Evolutionary conservation across 2,888 invertebrate species (phyloP).

Genomic region (Hymenopus coronatus): DNA sequence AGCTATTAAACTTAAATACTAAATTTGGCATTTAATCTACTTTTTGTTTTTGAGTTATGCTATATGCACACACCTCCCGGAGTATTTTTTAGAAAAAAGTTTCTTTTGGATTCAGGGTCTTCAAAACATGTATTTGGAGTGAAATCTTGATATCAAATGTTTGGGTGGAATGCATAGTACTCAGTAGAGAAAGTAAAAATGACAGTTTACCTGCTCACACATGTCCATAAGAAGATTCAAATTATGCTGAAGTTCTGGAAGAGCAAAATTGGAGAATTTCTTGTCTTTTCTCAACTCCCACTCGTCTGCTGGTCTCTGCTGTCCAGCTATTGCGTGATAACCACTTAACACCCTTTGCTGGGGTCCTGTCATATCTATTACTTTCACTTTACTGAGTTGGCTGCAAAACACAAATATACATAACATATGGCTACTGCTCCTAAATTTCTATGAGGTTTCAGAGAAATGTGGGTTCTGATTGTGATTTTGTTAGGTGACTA

Average conservation of each 20-base stretch:
- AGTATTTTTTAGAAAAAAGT: too few relatives aligned
- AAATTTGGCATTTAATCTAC: too few relatives aligned
- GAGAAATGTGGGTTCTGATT: too few relatives aligned
- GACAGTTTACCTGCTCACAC: conserved; percentile 74
- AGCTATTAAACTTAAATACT: too few relatives aligned
- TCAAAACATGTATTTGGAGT: too few relatives aligned
- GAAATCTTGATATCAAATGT: too few relatives aligned
- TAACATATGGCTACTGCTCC: background rate
- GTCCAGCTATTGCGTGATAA: conserved; percentile 84
- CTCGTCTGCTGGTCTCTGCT: conserved; percentile 55
- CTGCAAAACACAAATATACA: conserved; percentile 40
- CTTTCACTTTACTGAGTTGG: conserved; percentile 84
- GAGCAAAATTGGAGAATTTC: conserved; percentile 63
- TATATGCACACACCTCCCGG: too few relatives aligned
- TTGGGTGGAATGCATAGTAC: too few relatives aligned
- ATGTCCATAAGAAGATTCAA: conserved; percentile 85
- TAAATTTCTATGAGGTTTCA: too few relatives aligned
- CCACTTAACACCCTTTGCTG: conserved; percentile 89
- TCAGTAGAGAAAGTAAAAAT: background rate
- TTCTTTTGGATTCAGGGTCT: too few relatives aligned
- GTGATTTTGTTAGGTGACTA: too few relatives aligned
- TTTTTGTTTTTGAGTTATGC: too few relatives aligned
- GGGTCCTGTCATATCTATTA: conserved; percentile 98
- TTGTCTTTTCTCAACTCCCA: conserved; percentile 58
- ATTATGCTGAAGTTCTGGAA: conserved; percentile 92